Conservation (phyloP, 2,797 vertebrate genomes). For the Chelonia mydas region DNA sequence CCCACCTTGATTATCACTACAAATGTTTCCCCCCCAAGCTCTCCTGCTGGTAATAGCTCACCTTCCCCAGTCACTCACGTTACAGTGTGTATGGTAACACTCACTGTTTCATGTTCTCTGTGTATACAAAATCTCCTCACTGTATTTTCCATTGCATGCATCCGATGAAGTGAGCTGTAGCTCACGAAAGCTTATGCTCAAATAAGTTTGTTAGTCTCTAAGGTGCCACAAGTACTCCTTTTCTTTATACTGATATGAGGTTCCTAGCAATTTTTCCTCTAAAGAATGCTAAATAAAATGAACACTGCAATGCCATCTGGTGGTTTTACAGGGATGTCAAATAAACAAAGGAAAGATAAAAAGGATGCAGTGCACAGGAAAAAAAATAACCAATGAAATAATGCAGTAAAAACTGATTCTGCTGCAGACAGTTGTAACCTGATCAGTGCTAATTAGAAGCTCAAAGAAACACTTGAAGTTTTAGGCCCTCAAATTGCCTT, state of each 20-base stretch:
- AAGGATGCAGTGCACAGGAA: neutral
- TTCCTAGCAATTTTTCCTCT: constrained; percentile 1
- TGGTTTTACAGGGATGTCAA: constrained; percentile 68
- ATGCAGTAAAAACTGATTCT: neutral
- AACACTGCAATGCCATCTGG: constrained; percentile 78
- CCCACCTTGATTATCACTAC: too few species aligned
- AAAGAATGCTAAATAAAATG: constrained; percentile 57
- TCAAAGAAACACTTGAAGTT: neutral
- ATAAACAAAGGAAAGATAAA: constrained; percentile 31
- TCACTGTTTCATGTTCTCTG: too few species aligned
- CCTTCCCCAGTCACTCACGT: too few species aligned
- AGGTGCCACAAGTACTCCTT: too few species aligned
- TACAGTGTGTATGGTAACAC: too few species aligned
- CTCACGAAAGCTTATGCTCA: too few species aligned
- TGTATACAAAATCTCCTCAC: too few species aligned
- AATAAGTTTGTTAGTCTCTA: too few species aligned
- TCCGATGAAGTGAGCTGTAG: too few species aligned
- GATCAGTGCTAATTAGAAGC: neutral
- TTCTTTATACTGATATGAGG: neutral
- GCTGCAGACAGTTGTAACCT: neutral
- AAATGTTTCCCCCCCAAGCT: too few species aligned
- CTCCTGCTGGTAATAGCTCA: too few species aligned
- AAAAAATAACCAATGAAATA: neutral
- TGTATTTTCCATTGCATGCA: too few species aligned
- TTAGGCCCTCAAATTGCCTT: neutral